phyloP scores from a whole-genome alignment of 1,140 invertebrate species.

The Drosophila yakuba region DNA sequence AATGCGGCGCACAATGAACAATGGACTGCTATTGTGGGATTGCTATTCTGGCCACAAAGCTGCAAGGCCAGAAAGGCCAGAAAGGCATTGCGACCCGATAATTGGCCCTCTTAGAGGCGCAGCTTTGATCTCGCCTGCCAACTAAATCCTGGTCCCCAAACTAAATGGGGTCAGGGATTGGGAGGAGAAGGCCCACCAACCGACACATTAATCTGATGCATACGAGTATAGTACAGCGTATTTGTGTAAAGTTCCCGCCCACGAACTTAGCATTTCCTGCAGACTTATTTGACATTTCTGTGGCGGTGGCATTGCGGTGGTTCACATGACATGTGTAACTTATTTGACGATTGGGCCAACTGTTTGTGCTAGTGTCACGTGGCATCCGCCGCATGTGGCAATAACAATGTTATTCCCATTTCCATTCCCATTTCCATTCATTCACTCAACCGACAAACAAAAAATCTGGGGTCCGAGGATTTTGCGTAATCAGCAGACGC shows the following conservation, averaged over 20 bases:
- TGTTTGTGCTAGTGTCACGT: slow-evolving; percentile 78
- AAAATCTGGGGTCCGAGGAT: slow-evolving; percentile 10
- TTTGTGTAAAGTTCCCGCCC: slow-evolving; percentile 49
- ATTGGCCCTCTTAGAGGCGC: slow-evolving; percentile 23
- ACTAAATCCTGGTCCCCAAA: slow-evolving; percentile 25
- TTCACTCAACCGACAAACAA: neutral
- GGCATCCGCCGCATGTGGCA: slow-evolving; percentile 75
- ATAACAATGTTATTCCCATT: slow-evolving; percentile 33
- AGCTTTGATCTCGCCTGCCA: slow-evolving; percentile 33
- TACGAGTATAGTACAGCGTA: neutral
- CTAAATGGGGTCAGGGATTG: slow-evolving; percentile 31
- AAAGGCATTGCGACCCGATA: slow-evolving; percentile 35
- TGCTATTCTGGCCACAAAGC: slow-evolving; percentile 23
- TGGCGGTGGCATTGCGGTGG: slow-evolving; percentile 35
- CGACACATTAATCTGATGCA: neutral
- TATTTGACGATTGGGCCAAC: slow-evolving; percentile 51
- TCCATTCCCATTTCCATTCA: neutral
- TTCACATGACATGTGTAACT: slow-evolving; percentile 53
- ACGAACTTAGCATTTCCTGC: slow-evolving; percentile 59
- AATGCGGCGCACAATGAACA: slow-evolving; percentile 51
- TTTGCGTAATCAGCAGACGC: slow-evolving; percentile 73
- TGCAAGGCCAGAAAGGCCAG: neutral
- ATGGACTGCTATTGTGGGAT: slow-evolving; percentile 59
- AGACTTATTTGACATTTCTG: slow-evolving; percentile 66
- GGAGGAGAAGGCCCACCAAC: neutral